A percentile compares a stretch with the other conserved stretches of the same genome.
phyloP scores from a whole-genome alignment of 2,113 vertebrate species.

The Lethenteron reissneri region DNA sequence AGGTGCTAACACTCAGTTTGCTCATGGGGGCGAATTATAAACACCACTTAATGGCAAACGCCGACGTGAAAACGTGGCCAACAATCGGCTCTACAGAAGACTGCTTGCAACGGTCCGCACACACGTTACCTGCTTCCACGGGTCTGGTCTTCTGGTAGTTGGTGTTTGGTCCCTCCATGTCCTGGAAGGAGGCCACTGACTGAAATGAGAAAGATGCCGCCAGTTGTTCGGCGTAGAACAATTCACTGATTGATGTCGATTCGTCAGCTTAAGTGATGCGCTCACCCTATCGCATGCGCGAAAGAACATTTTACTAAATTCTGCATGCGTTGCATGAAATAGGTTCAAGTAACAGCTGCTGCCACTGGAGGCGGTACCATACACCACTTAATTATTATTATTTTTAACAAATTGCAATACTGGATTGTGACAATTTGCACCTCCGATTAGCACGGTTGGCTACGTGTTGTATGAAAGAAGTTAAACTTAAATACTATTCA shows the following conservation, averaged over 20 bases:
- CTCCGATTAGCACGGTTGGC: too few relatives aligned
- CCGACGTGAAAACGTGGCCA: neutral
- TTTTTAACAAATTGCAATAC: too few relatives aligned
- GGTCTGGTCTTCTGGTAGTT: conserved; percentile 52
- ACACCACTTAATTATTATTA: too few relatives aligned
- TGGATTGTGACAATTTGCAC: too few relatives aligned
- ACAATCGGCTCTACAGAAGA: neutral
- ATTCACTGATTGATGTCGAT: neutral
- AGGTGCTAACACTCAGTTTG: neutral
- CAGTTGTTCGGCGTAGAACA: neutral
- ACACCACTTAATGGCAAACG: neutral
- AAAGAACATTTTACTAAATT: neutral
- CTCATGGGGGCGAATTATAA: neutral
- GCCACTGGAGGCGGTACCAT: too few relatives aligned
- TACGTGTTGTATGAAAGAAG: too few relatives aligned
- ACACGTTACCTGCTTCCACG: conserved; percentile 38
- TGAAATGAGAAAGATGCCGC: conserved; percentile 13
- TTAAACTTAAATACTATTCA: too few relatives aligned
- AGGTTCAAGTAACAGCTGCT: neutral
- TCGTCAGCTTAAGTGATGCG: neutral
- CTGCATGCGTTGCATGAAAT: neutral
- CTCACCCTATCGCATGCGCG: neutral
- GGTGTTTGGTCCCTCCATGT: conserved; percentile 43
- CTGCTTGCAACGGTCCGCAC: conserved; percentile 12
- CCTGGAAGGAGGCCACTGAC: conserved; percentile 46